phyloP scores from a whole-genome alignment of 2,113 vertebrate genomes.

The Bothrops jararaca region DNA sequence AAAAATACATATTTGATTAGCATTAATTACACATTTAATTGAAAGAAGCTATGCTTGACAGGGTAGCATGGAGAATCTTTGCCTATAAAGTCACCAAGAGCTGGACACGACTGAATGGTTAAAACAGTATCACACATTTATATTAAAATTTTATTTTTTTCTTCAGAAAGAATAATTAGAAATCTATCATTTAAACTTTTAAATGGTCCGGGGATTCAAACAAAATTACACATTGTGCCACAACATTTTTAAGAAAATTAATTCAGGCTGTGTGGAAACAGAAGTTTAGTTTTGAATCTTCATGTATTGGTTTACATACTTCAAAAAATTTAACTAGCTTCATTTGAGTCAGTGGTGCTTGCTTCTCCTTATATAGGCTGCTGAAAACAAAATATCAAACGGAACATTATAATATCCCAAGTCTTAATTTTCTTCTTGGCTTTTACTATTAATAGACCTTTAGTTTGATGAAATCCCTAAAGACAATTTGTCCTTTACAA shows the following conservation, averaged over 20 bases:
- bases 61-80: too few species aligned
- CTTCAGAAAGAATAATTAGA: background rate
- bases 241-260: background rate
- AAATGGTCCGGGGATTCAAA: background rate
- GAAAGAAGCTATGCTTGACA: too few species aligned
- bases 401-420: background rate
- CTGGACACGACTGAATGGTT: too few species aligned
- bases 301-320: background rate
- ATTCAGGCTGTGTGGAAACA: background rate
- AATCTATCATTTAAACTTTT: background rate
- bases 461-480: conserved; percentile 62
- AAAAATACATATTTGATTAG: background rate
- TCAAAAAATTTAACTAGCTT: background rate
- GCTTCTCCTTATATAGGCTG: background rate
- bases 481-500: conserved; percentile 70
- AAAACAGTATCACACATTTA: background rate
- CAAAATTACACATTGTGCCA: background rate
- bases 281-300: background rate
- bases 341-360: background rate
- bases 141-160: background rate
- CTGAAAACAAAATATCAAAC: background rate
- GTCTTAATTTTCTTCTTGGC: conserved; percentile 48
- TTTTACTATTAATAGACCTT: conserved; percentile 48
- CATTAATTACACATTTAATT: background rate
- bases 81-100: too few species aligned